Evolutionary conservation across 2,888 invertebrate species (phyloP), one percentile per base, ranked within the genome.

Genomic region (Macrophya annulata): DNA sequence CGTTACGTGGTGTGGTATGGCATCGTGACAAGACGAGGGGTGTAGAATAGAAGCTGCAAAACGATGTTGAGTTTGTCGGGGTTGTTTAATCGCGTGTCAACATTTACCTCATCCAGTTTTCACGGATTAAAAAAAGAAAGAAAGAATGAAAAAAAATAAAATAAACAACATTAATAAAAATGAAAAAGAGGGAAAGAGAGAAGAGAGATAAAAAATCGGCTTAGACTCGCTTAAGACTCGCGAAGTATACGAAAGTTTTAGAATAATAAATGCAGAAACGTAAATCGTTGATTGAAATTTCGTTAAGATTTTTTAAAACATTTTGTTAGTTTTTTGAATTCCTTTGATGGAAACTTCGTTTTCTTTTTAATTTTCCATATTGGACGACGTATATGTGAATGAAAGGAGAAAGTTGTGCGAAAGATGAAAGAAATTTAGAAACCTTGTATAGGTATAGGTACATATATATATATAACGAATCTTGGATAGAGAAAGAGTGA

Each of bases 21-120:
- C 31, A 31, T 31, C 31, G 3, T 31, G 71, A 71, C 25, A 45
- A n/a, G 72, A 86, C 59, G n/a, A n/a, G 59, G 59, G 59, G 21
- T 59, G 21, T 8, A 21, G 59, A 3, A 17, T 48, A 72, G 51
- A 31, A 31, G 31, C 31, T 31, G 85, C 43, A 77, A 55, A 51
- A 25, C 37, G 51, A n/a, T 17, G 8, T 51, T 51, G 77, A 25
- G 51, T 37, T 31, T 45, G 45, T 40, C 76, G 55, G 77, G 55
- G 48, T 55, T 51, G 77, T 77, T 77, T 77, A 51, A 77, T 77
- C 77, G 77, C 55, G 77, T 77, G 77, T 77, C 51, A 31, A 55
- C 48, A 37, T 77, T 55, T 55, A 17, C n/a, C 31, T 51, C 48
- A 3, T 37, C 51, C 68, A 17, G 68, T 55, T 77, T 31, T 37